Evolutionary conservation across 2,888 invertebrate species (phyloP).

Genomic region (Hypolimnas misippus): DNA sequence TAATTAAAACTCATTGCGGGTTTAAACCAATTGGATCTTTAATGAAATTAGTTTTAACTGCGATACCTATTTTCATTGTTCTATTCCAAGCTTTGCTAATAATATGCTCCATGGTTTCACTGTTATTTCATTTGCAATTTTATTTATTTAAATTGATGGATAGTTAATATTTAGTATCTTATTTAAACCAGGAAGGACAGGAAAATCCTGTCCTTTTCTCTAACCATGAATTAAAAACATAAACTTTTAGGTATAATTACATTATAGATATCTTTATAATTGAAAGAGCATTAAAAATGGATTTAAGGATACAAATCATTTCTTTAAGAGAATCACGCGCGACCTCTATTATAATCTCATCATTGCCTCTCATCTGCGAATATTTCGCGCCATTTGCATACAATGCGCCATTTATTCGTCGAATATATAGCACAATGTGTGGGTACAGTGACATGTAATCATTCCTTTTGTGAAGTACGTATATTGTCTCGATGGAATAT

Average conservation of each 20-base stretch:
- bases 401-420: slow-evolving; percentile 57
- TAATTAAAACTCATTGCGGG: slow-evolving; percentile 33
- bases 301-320: too few relatives aligned
- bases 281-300: too few relatives aligned
- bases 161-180: neutral
- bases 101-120: neutral
- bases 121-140: neutral
- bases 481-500: slow-evolving; percentile 29
- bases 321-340: neutral
- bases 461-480: slow-evolving; percentile 42
- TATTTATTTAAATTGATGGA: neutral
- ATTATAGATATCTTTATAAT: too few relatives aligned
- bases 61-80: neutral
- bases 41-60: slow-evolving; percentile 25
- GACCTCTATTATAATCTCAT: slow-evolving; percentile 8
- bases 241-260: too few relatives aligned
- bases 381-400: slow-evolving; percentile 63
- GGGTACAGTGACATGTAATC: slow-evolving; percentile 48
- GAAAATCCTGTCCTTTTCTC: too few relatives aligned
- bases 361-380: slow-evolving; percentile 51
- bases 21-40: slow-evolving; percentile 20
- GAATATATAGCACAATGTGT: slow-evolving; percentile 55
- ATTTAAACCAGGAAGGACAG: neutral
- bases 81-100: neutral
- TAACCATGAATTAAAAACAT: too few relatives aligned